Percentiles rank a stretch among this genome's conserved stretches.
Evolutionary conservation across 1,140 invertebrate species (phyloP).

Genomic region (Magallana angulata): DNA sequence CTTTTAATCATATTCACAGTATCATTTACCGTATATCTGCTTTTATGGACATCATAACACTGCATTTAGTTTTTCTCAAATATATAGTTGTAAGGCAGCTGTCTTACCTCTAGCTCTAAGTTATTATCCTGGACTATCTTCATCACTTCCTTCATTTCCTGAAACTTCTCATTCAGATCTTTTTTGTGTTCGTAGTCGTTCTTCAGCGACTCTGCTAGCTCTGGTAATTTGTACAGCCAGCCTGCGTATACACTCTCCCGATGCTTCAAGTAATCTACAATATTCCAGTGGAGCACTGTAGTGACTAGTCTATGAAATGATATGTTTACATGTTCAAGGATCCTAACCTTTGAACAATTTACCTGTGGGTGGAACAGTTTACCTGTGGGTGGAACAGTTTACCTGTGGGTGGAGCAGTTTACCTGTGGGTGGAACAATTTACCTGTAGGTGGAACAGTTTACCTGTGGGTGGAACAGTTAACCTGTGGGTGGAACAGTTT

Average conservation of each 20-base stretch:
- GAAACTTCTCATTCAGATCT: constrained; percentile 21
- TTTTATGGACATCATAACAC: no score
- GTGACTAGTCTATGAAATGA: no score
- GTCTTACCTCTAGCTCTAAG: constrained; percentile 40
- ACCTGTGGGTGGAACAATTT: no score
- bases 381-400: no score
- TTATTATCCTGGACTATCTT: constrained; percentile 42
- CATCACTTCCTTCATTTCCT: constrained; percentile 40
- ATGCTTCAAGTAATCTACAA: constrained; percentile 2
- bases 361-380: neutral
- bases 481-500: no score
- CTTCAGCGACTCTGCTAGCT: constrained; percentile 37
- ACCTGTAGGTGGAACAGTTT: no score
- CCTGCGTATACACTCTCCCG: constrained; percentile 23
- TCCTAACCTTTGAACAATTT: neutral
- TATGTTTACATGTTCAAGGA: neutral
- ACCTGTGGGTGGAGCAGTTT: no score
- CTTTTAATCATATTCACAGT: no score
- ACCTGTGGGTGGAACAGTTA: no score
- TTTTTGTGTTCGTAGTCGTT: constrained; percentile 42
- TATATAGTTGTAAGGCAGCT: no score
- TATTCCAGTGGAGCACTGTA: neutral
- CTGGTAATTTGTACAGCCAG: constrained; percentile 28
- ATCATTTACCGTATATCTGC: no score
- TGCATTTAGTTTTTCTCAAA: no score